Conservation (phyloP, 1,140 invertebrate genomes). For the Drosophila melanica region DNA sequence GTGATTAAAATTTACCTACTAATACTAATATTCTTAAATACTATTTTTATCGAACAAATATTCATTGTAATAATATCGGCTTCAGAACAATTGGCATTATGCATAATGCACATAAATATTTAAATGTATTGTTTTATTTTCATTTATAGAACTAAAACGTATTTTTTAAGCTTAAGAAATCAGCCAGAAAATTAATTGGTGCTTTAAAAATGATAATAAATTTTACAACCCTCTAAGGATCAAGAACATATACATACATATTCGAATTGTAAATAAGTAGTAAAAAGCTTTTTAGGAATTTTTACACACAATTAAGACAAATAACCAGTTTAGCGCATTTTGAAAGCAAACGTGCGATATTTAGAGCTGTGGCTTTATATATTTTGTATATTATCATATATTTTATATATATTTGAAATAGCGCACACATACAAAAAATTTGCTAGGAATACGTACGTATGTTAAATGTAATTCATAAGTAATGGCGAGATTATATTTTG, state of each 20-base stretch:
- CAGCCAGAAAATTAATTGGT: conserved; percentile 74
- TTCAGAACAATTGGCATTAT: background rate
- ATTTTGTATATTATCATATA: conserved; percentile 29
- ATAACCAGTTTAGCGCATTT: conserved; percentile 56
- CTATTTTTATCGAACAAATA: background rate
- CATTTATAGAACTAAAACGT: background rate
- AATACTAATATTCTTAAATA: background rate
- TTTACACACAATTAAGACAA: conserved; percentile 65
- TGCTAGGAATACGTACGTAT: conserved; percentile 44
- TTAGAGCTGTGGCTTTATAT: conserved; percentile 78
- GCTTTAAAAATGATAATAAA: conserved; percentile 74
- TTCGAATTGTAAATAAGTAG: conserved; percentile 70
- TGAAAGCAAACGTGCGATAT: conserved; percentile 37
- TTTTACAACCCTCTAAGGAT: conserved; percentile 61
- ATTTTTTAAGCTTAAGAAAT: conserved; percentile 65
- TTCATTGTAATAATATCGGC: background rate
- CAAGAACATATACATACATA: conserved; percentile 40
- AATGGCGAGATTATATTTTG: conserved; percentile 67
- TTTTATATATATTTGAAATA: conserved; percentile 52
- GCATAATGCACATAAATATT: background rate
- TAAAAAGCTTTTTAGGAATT: conserved; percentile 64
- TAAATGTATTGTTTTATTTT: conserved; percentile 4
- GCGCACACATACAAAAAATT: conserved; percentile 52
- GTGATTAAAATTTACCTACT: background rate
- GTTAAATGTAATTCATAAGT: conserved; percentile 57